These are phyloP conservation scores for Amyelois transitella DNA, from an alignment of 1,140 invertebrate genomes.

Conservation along the genomic window DNA sequence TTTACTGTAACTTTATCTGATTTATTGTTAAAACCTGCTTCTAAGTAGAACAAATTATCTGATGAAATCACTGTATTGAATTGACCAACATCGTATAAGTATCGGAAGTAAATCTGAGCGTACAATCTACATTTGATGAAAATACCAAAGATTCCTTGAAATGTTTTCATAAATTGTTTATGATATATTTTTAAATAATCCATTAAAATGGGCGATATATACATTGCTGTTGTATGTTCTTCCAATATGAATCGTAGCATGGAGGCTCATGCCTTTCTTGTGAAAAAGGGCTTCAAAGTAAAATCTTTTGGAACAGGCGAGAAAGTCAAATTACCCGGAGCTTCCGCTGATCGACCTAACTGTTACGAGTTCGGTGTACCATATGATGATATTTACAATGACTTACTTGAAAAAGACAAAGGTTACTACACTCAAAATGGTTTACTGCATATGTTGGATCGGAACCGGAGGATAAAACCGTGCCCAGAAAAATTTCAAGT, in stretches of 20 bases:
- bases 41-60: too few relatives aligned
- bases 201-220: conserved; percentile 75
- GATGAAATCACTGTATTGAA: too few relatives aligned
- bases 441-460: conserved; percentile 97
- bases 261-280: conserved; percentile 98
- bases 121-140: too few relatives aligned
- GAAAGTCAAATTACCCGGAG: conserved; percentile 97
- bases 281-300: conserved; percentile 97
- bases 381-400: conserved; percentile 98
- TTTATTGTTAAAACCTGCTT: too few relatives aligned
- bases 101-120: too few relatives aligned
- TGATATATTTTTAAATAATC: too few relatives aligned
- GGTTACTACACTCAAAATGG: conserved; percentile 98
- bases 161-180: too few relatives aligned
- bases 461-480: conserved; percentile 96
- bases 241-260: conserved; percentile 99
- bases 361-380: conserved; percentile 97
- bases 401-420: conserved; percentile 92
- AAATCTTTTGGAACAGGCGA: conserved; percentile 98
- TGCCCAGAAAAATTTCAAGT: conserved; percentile 96
- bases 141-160: too few relatives aligned
- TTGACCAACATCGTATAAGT: too few relatives aligned
- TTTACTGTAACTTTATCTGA: too few relatives aligned
- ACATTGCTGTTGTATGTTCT: conserved; percentile 96
- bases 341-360: conserved; percentile 95